These are phyloP conservation scores for Saccopteryx bilineata DNA, from an alignment of 2,113 vertebrate species.

Conservation along the genomic window DNA sequence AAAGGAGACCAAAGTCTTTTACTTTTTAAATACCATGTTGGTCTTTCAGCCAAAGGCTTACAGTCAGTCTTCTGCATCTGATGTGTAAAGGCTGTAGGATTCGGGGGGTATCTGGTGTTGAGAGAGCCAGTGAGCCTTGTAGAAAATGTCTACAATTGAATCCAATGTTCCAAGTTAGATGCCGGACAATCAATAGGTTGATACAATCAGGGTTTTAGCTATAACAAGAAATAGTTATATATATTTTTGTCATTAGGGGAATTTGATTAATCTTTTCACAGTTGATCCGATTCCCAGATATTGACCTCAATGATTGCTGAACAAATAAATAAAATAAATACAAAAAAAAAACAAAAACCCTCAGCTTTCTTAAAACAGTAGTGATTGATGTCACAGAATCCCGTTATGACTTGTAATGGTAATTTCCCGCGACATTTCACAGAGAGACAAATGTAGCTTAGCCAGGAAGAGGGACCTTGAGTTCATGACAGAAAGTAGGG, in stretches of 20 bases:
- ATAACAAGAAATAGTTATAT: neutral
- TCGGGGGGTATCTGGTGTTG: slow-evolving; percentile 41
- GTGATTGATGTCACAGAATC: neutral
- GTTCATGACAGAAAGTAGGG: fast-evolving
- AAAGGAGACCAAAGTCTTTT: slow-evolving; percentile 81
- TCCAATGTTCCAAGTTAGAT: slow-evolving; percentile 47
- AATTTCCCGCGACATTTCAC: neutral
- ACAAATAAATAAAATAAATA: neutral
- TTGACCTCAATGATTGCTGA: neutral
- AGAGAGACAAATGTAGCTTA: neutral
- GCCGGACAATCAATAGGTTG: slow-evolving; percentile 44
- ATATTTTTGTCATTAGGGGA: slow-evolving; percentile 10
- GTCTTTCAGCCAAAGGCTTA: slow-evolving; percentile 75
- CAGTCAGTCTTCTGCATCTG: slow-evolving; percentile 10
- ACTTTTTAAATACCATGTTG: slow-evolving; percentile 82
- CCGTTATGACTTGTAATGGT: neutral
- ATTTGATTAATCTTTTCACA: slow-evolving; percentile 29
- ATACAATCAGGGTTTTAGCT: slow-evolving; percentile 26
- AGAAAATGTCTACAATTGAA: slow-evolving; percentile 46
- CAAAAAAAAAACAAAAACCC: neutral
- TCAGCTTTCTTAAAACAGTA: neutral
- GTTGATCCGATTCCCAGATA: slow-evolving; percentile 16
- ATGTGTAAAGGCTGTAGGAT: slow-evolving; percentile 57
- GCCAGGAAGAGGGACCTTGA: neutral
- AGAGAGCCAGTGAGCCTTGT: slow-evolving; percentile 51